Evolutionary conservation across 2,797 vertebrate species (phyloP), one percentile per base, ranked within the genome.

Genomic region (Cephalopachus bancanus): DNA sequence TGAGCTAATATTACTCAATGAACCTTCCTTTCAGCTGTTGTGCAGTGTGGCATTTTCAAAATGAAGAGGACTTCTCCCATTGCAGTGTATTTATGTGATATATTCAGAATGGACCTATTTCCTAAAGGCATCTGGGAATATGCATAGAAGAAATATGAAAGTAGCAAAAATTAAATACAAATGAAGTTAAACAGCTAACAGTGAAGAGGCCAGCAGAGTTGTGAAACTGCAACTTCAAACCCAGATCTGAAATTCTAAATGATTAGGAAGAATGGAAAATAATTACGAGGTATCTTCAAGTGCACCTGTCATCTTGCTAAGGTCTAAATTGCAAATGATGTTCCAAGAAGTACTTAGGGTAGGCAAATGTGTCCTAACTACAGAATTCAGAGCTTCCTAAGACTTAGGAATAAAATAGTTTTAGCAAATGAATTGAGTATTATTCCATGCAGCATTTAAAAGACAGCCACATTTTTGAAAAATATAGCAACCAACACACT

Each of bases 81-180:
- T 90, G 60, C 69, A 67, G 57, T 72, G 80, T 97, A 93, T 97
- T 97, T 96, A 96, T 96, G 90, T 95, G 93, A 96, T 95, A 16
- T 93, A 97, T 96, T 98, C 95, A 96, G 88, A 96, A 92, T 60
- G 92, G 87, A 64, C 60, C 80, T 90, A 19, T 96, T 97, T 97
- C 95, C 93, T 87, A 10, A 92, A 95, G 94, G 90, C 81, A 94
- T 84, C 89, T 83, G 96, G 89, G 92, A 89, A 93, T 97, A 87
- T n/a, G 67, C 81, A 67, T 28, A 51, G 91, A 94, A 96, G 91
- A 97, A 95, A 96, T 97, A 94, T 60, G 84, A 93, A 94, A 95
- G 94, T 75, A 91, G 75, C 80, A 83, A 80, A 96, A 97, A 92
- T 97, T 94, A 96, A 96, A 94, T 92, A 57, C 91, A 92, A 72